Conservation (phyloP, 2,797 vertebrate genomes). For the Molossus molossus region DNA sequence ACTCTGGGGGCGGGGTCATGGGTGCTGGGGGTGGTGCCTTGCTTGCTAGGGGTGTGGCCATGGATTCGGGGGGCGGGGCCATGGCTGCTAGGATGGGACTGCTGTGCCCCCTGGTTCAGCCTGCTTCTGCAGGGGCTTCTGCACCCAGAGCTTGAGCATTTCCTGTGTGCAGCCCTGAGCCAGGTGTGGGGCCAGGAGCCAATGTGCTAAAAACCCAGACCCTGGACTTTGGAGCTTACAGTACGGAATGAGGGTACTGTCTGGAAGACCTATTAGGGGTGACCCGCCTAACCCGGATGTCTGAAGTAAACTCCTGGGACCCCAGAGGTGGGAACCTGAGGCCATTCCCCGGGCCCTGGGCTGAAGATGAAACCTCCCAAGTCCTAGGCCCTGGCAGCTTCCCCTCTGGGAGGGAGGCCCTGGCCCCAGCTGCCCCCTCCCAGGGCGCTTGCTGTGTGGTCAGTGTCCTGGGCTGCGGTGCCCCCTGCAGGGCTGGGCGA, state of each 20-base stretch:
- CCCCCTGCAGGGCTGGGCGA: rapidly evolving
- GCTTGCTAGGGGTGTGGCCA: rapidly evolving
- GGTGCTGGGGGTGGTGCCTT: rapidly evolving
- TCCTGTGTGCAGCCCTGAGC: background rate
- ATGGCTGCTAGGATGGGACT: too few relatives aligned
- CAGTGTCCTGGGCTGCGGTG: rapidly evolving
- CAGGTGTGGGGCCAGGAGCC: background rate
- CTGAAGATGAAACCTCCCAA: rapidly evolving
- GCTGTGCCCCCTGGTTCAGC: rapidly evolving
- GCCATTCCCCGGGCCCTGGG: background rate
- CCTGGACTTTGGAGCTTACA: rapidly evolving
- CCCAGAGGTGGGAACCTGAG: too few relatives aligned
- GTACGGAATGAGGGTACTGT: rapidly evolving
- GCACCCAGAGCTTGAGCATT: background rate
- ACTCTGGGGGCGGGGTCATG: rapidly evolving
- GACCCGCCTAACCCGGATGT: background rate
- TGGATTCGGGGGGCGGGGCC: too few relatives aligned
- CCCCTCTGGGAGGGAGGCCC: too few relatives aligned
- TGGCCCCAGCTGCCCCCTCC: background rate
- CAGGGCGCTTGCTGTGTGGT: rapidly evolving
- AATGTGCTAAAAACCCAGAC: rapidly evolving
- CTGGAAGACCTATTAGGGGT: background rate
- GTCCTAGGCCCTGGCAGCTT: background rate
- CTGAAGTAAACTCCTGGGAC: background rate
- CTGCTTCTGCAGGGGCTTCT: background rate